phyloP scores from a whole-genome alignment of 2,888 invertebrate species.

The Microctonus aethiopoides region DNA sequence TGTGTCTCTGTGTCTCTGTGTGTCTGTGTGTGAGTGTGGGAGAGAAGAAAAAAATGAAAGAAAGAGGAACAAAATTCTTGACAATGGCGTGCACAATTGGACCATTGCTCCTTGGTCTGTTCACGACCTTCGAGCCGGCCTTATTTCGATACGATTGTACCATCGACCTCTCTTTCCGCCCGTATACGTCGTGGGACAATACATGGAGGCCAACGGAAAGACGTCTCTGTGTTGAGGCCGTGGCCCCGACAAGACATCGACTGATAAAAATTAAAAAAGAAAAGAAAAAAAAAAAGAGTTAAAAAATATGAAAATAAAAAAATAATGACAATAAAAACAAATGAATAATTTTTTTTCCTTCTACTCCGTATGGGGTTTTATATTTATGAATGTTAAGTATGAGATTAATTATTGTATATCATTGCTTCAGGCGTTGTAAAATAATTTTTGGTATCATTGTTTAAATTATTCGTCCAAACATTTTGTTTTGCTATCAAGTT shows the following conservation, averaged over 20 bases:
- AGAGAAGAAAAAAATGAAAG: constrained; percentile 42
- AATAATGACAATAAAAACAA: constrained; percentile 1
- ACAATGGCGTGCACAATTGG: constrained; percentile 42
- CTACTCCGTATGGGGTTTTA: background rate
- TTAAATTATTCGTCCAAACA: constrained; percentile 10
- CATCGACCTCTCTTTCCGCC: constrained; percentile 27
- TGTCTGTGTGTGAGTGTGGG: no score
- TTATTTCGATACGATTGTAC: constrained; percentile 37
- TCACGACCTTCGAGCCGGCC: constrained; percentile 30
- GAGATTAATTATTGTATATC: background rate
- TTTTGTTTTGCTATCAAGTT: constrained; percentile 27
- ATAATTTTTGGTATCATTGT: constrained; percentile 20
- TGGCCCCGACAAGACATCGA: background rate
- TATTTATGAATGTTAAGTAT: background rate
- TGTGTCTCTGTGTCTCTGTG: no score
- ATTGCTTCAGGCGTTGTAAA: constrained; percentile 13
- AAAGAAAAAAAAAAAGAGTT: constrained; percentile 19
- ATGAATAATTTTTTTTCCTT: background rate
- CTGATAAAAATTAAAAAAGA: constrained; percentile 13
- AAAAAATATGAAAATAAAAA: constrained; percentile 35
- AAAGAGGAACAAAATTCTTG: constrained; percentile 18
- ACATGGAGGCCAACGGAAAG: constrained; percentile 22
- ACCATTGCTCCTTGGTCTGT: constrained; percentile 23
- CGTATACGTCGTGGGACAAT: constrained; percentile 22
- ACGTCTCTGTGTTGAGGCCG: constrained; percentile 15